These are phyloP conservation scores for Caenorhabditis uteleia DNA, from an alignment of 2,888 invertebrate genomes.

Conservation along the genomic window DNA sequence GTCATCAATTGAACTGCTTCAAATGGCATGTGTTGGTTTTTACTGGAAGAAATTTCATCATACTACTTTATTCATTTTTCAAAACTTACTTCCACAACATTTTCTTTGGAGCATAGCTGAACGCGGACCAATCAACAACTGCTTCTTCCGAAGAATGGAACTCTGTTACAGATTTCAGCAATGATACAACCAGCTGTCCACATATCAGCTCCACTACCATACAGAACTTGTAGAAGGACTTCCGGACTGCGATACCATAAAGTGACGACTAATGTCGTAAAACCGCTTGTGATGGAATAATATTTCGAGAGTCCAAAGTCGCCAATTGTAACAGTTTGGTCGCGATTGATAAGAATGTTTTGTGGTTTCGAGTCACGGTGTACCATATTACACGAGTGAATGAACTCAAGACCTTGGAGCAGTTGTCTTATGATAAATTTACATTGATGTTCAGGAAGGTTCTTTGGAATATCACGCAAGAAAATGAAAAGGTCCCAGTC, in stretches of 20 bases:
- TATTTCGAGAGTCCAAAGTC: conserved; percentile 96
- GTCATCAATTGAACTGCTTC: too few relatives aligned
- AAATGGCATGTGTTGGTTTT: too few relatives aligned
- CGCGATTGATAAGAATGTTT: conserved; percentile 85
- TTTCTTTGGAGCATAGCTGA: too few relatives aligned
- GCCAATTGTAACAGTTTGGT: conserved; percentile 79
- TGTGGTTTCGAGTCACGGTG: conserved; percentile 82
- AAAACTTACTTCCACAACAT: too few relatives aligned
- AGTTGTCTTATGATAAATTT: conserved; percentile 76
- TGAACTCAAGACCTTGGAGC: conserved; percentile 88
- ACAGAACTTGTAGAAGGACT: conserved; percentile 84
- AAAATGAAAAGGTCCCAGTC: conserved; percentile 83
- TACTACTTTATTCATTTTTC: too few relatives aligned
- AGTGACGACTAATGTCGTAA: conserved; percentile 81
- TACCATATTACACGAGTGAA: conserved; percentile 91
- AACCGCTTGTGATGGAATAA: conserved; percentile 88
- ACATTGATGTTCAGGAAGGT: conserved; percentile 51
- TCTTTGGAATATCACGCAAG: conserved; percentile 52
- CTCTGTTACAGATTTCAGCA: conserved; percentile 89
- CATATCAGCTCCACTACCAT: conserved; percentile 91
- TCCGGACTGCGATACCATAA: conserved; percentile 96
- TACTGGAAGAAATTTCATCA: too few relatives aligned
- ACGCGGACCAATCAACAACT: too few relatives aligned
- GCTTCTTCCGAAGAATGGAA: too few relatives aligned
- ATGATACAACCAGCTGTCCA: conserved; percentile 97